Evolutionary conservation across 1,140 invertebrate genomes (phyloP), one percentile per base, ranked within the genome.

Genomic region (Gryllus bimaculatus): DNA sequence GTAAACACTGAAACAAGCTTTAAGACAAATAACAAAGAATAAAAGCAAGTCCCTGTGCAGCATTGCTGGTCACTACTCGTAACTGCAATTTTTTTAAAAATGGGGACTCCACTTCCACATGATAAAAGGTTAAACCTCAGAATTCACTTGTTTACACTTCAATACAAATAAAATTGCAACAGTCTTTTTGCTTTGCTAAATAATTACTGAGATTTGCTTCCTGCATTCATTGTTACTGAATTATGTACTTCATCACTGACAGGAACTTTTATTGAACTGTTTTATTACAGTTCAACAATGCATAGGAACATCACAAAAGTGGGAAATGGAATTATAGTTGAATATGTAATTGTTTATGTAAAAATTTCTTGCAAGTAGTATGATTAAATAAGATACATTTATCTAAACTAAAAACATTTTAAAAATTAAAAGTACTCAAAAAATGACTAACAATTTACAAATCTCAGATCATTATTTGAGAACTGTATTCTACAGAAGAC

Each of bases 231-330:
- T 39, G 26, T 39, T 39, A 39, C 26, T 39, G 26, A 39, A 39
- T 39, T 39, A 47, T 75, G 26, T 47, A 47, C 75, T 47, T 47
- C 75, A 76, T 78, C 77, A 78, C 48, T 48, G 39, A 48, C 48
- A 78, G 77, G 77, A 78, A 78, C 77, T 78, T 78, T 49, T 48
- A 73, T n/a, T 78, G 48, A 78, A 78, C 77, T 78, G 77, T 21
- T 18, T 26, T 47, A 6, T 39, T 49, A 73, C 78, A 78, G 78
- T 78, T 13, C 54, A 78, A 78, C 6, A 74, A n/a, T 78, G 78
- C 21, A 6, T 78, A 78, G 78, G 78, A 78, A 78, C 78, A 78
- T 78, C 54, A 78, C 78, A 48, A 78, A 78, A 78, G 54, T 78
- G 21, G 47, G 78, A 49, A 78, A 47, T 78, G 66, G 48, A 74